Evolutionary conservation across 2,113 vertebrate genomes (phyloP).

Genomic region (Brienomyrus longianalis): DNA sequence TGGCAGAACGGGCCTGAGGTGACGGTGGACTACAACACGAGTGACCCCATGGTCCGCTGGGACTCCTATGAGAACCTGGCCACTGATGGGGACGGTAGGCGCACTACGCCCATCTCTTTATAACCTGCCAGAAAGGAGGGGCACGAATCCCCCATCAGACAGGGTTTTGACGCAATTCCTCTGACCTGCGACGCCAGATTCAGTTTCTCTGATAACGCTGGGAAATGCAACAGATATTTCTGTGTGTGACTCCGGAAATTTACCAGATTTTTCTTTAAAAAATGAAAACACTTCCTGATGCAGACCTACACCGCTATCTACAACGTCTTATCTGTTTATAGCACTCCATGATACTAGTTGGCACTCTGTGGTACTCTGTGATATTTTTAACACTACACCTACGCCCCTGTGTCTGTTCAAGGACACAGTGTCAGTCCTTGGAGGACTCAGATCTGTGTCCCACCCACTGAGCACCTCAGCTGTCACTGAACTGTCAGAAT

Average conservation of each 20-base stretch:
- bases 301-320: background rate
- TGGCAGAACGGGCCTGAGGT: conserved; percentile 62
- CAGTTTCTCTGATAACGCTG: background rate
- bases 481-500: background rate
- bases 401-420: background rate
- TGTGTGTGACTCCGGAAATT: background rate
- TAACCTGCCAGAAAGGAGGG: background rate
- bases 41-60: conserved; percentile 76
- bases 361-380: background rate
- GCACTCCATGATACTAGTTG: background rate
- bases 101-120: background rate
- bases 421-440: background rate
- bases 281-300: background rate
- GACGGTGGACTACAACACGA: conserved; percentile 70
- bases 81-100: conserved; percentile 60
- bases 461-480: background rate
- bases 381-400: background rate
- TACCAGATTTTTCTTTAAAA: background rate
- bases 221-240: background rate
- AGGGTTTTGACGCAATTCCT: conserved; percentile 18
- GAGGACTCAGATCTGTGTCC: background rate
- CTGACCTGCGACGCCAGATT: background rate
- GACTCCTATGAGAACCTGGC: conserved; percentile 72
- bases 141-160: background rate
- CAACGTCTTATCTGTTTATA: background rate